These are phyloP conservation scores for Eueremaeus valkanovi DNA, from an alignment of 2,888 invertebrate genomes.

Conservation along the genomic window DNA sequence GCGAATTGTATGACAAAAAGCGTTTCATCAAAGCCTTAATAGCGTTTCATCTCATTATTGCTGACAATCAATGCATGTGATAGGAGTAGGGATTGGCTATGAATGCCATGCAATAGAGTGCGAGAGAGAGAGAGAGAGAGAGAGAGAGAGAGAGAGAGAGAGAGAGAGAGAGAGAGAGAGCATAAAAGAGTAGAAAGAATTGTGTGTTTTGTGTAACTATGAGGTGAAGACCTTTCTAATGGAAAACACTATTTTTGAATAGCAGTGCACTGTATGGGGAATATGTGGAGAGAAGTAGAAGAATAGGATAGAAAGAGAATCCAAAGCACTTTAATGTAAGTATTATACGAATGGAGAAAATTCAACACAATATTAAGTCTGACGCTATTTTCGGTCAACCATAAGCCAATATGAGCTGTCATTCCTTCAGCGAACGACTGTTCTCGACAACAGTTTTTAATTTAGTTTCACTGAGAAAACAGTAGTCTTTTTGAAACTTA, in stretches of 20 bases:
- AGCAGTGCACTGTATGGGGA: not conserved
- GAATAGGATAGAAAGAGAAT: not conserved
- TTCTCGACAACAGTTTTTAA: not conserved
- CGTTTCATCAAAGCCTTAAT: not conserved
- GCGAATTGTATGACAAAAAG: no score
- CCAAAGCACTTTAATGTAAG: not conserved
- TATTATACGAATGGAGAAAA: not conserved
- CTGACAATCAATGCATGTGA: slow-evolving; percentile 6
- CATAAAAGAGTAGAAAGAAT: not conserved
- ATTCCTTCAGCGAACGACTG: not conserved
- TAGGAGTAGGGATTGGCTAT: not conserved
- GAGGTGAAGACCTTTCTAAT: slow-evolving; percentile 5
- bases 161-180: no score
- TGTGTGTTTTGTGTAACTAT: slow-evolving; percentile 17
- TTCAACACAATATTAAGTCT: slow-evolving; percentile 17
- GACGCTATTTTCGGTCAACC: slow-evolving; percentile 20
- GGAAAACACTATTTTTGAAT: slow-evolving; percentile 7
- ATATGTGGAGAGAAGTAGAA: not conserved
- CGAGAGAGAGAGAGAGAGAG: no score
- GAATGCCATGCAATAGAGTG: not conserved
- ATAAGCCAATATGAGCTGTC: slow-evolving; percentile 20
- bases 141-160: no score
- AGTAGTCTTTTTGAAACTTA: no score
- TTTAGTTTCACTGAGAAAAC: no score
- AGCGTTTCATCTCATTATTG: slow-evolving; percentile 12